Evolutionary conservation across 2,797 vertebrate genomes (phyloP), one percentile per base, ranked within the genome.

Genomic region (Gymnothorax javanicus): DNA sequence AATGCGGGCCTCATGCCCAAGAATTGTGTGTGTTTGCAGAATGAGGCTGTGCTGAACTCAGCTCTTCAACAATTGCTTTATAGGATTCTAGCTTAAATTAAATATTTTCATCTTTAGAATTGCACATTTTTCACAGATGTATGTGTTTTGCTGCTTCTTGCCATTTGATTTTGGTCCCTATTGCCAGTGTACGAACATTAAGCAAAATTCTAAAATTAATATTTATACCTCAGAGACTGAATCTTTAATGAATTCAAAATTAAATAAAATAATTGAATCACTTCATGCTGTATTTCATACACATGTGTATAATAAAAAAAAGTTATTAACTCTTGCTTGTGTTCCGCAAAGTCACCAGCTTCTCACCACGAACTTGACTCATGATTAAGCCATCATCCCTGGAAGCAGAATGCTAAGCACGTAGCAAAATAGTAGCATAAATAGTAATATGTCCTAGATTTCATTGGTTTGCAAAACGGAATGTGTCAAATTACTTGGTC

Each of bases 91-190:
- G 33, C 33, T 43, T 43, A 6, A 62, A 82, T 20, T 83, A 52
- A 56, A 79, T 67, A 86, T 90, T 71, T 83, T 71, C 50, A 86
- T 90, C 64, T 5, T 85, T 59, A 11, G 15, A 25, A 43, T 8
- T 62, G 23, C 2, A 50, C 58, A 64, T 83, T 71, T 88, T 86
- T n/a, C 88, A 69, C 25, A 79, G 54, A 54, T 84, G 27, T 73
- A 54, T 62, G 59, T n/a, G 7, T 23, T 88, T 33, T 81, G 59
- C 58, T 23, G 64, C 25, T 12, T 58, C 54, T 60, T 62, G 33
- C 54, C 50, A 12, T 75, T 60, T n/a, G 54, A 77, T 77, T 77
- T 75, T 8, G 71, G 27, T 75, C 1, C 33, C 7, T 43, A 6
- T 13, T 43, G 33, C 7, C 73, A 20, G 33, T 77, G 13, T 77